Base-by-base conservation (phyloP, 2,888 invertebrate genomes). In the Meta bourneti region DNA sequence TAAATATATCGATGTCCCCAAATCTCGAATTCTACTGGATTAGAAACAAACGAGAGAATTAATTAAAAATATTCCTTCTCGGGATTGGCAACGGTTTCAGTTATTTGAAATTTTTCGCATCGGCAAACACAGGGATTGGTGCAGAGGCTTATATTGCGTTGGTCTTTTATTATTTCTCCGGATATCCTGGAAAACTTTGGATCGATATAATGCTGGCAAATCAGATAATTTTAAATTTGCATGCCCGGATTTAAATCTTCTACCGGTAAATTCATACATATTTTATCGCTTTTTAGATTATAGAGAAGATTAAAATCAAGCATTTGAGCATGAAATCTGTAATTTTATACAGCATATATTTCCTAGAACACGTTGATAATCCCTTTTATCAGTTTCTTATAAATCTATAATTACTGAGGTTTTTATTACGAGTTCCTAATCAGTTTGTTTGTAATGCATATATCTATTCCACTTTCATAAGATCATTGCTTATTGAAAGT, bases 1-100 rank as follows among this genome's bases (percentile, higher is more conserved):
- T 52, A 78, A 78, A 75, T 78, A 61, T 70, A 78, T 78, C 85
- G 49, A 19, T 78, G 69, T 86, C 20, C 61, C n/a, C 16, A n/a
- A 82, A 34, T 82, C 69, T 71, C n/a, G 81, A 86, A 86, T 78
- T 78, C 85, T 72, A 34, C 7, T 69, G 78, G 85, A 86, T 78
- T 86, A 78, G 19, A 78, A 70, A 49, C 34, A 70, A 78, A 51
- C 77, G 78, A 70, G 72, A 86, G 19, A 75, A 78, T 77, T 78
- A 86, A 86, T 86, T 86, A 86, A 78, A 74, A 61, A 86, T 78
- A 69, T 61, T 77, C 51, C 13, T 70, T 86, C 70, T 11, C 16
- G n/a, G 6, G 16, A 78, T 78, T 9, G 77, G 51, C 19, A 78
- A 86, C 71, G 13, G 7, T 20, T 84, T 74, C 52, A 86, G 20